phyloP scores from a whole-genome alignment of 30 jellyfish, hydroid and myxozoan genomes.

The Aurelia aurita complex sp. Pacific region DNA sequence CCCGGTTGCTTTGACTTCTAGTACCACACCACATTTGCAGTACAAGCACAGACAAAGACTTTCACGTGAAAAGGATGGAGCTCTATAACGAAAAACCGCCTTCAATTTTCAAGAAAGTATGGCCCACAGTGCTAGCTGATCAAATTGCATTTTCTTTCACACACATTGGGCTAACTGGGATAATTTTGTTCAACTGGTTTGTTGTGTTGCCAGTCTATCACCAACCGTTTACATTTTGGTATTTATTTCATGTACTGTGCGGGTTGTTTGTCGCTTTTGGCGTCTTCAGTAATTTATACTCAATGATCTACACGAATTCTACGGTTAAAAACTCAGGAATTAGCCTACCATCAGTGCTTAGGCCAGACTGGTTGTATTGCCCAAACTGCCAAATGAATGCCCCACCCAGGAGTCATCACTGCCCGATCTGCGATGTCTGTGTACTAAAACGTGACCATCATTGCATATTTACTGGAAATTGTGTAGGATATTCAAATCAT shows the following conservation, averaged over 20 bases:
- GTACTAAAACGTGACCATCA: conserved; percentile 93
- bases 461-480: conserved; percentile 90
- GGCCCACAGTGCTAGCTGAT: conserved; percentile 82
- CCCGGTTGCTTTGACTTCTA: neutral
- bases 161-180: conserved; percentile 79
- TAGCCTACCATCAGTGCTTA: conserved; percentile 85
- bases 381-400: conserved; percentile 87
- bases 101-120: conserved; percentile 51
- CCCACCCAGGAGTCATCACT: conserved; percentile 96
- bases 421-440: conserved; percentile 90
- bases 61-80: conserved; percentile 9
- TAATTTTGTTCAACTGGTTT: conserved; percentile 65
- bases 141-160: conserved; percentile 87
- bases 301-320: conserved; percentile 70
- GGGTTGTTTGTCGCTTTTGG: conserved; percentile 74
- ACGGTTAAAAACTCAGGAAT: conserved; percentile 52
- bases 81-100: conserved; percentile 15
- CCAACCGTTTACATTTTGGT: conserved; percentile 74
- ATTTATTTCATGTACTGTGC: conserved; percentile 45
- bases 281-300: conserved; percentile 76
- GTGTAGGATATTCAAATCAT: conserved; percentile 88
- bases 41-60: too few relatives aligned
- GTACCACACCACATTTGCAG: neutral
- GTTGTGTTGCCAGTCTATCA: conserved; percentile 84
- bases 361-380: conserved; percentile 90